Base-by-base conservation (phyloP, 1,140 invertebrate genomes). In the Psix sp. region DNA sequence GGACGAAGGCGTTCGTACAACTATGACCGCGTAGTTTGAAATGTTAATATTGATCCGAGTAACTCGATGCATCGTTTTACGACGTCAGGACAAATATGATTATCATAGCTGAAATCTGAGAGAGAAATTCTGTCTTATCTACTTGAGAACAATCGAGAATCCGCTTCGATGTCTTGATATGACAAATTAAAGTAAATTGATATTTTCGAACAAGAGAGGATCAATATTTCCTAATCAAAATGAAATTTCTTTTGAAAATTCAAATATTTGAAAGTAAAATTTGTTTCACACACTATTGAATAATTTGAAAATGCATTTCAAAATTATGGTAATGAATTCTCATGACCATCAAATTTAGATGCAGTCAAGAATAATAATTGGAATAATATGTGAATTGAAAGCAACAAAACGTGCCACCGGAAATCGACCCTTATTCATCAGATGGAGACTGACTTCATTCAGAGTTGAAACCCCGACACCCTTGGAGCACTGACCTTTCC, bases 11-110 rank as follows among this genome's bases (percentile, higher is more conserved):
- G 49, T 57, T 38, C 40, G 42, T 36, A 33, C 51, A 10, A 16
- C 42, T 24, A 35, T 18, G 7, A 20, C 7, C 24, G 51, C 26
- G n/a, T 36, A 17, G 38, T 18, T 57, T 29, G 33, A 72, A 59
- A 43, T 57, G 66, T 60, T 70, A 54, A 70, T 70, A 70, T 70
- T 70, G 56, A 70, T 70, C 54, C 56, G 48, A 45, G 33, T 24
- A 4, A 35, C 17, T 48, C 38, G 54, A 45, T 46, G 65, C 45
- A 45, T 56, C 51, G 48, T 35, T 45, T 59, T 52, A 52, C 33
- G 33, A 59, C 42, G 56, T 48, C 66, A 60, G 42, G 46, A 54
- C 26, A 59, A 70, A 70, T 35, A 40, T 20, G 39, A 70, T 70
- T 60, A 60, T 54, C 48, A 48, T 59, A 51, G 43, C 33, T 51